Percentiles rank a stretch among this genome's conserved stretches.
phyloP scores from a whole-genome alignment of 2,888 invertebrate species.

The Cephus pulcher region DNA sequence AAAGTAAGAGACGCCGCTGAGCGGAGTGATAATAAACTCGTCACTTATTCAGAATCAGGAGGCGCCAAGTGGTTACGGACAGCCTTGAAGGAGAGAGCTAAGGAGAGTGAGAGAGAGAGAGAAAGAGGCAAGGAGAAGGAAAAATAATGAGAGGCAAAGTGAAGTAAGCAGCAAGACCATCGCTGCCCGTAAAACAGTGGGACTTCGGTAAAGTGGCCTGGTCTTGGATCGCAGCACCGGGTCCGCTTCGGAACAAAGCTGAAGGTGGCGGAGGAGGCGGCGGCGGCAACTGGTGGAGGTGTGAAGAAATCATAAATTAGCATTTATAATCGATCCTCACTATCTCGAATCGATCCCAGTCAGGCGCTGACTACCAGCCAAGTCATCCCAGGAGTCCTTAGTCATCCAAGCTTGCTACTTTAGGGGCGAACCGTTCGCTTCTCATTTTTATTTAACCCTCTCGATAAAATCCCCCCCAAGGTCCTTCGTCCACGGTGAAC shows the following conservation, averaged over 20 bases:
- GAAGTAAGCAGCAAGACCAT: not conserved
- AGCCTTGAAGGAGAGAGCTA: constrained; percentile 23
- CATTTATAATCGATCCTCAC: constrained; percentile 50
- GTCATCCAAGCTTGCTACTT: constrained; percentile 26
- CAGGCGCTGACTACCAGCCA: constrained; percentile 38
- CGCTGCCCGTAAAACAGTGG: not conserved
- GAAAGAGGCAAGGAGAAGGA: not conserved
- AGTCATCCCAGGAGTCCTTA: constrained; percentile 40
- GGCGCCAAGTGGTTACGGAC: constrained; percentile 38
- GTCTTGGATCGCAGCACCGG: not conserved
- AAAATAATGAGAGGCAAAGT: not conserved
- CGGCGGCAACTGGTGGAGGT: constrained; percentile 26
- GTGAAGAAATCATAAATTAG: constrained; percentile 55
- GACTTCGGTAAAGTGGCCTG: not conserved
- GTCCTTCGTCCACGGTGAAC: not conserved
- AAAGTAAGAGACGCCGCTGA: constrained; percentile 11
- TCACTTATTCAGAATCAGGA: constrained; percentile 38
- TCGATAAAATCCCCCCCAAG: not conserved
- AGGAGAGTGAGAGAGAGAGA: constrained; percentile 17
- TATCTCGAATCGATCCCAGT: constrained; percentile 44
- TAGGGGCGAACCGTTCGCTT: not conserved
- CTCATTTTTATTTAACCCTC: not conserved
- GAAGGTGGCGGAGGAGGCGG: not conserved
- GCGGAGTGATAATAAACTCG: constrained; percentile 40
- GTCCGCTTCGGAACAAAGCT: constrained; percentile 8